Percentiles rank a stretch among this genome's conserved stretches.
These are phyloP conservation scores for Sesia apiformis DNA, from an alignment of 2,888 invertebrate species.

Conservation along the genomic window DNA sequence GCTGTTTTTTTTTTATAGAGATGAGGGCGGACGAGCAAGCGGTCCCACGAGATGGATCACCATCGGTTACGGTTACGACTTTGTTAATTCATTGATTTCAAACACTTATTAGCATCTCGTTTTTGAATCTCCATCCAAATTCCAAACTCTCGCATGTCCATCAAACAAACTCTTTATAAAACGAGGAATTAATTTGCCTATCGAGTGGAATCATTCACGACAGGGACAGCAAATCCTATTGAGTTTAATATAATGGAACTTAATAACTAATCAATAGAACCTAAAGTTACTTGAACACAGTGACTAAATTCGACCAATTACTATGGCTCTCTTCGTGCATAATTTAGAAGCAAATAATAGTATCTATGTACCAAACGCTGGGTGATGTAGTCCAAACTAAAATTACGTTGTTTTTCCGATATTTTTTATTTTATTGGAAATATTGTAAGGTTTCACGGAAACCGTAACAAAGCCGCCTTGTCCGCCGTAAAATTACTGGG, in stretches of 20 bases:
- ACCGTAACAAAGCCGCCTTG: too few species aligned
- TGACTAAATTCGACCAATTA: slow-evolving; percentile 6
- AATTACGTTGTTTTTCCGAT: neutral
- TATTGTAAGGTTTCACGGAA: too few species aligned
- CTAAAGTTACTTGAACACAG: neutral
- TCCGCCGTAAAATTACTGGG: too few species aligned
- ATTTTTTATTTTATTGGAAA: too few species aligned
- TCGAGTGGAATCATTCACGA: neutral
- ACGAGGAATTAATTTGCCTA: neutral
- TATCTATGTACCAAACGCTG: neutral
- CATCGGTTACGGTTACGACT: neutral
- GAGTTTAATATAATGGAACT: neutral
- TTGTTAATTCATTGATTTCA: neutral
- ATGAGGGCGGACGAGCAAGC: too few species aligned
- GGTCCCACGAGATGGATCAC: too few species aligned
- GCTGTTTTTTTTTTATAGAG: too few species aligned
- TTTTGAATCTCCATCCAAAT: neutral
- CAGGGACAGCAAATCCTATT: neutral
- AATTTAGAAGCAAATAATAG: slow-evolving; percentile 7
- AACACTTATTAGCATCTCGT: neutral
- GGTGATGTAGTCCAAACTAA: neutral
- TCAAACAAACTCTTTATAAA: neutral
- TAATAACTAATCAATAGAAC: slow-evolving; percentile 5
- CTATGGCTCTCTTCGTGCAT: slow-evolving; percentile 4
- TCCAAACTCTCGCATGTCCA: neutral